A percentile compares a stretch with the other conserved stretches of the same genome.
Evolutionary conservation across 2,797 vertebrate genomes (phyloP).

Genomic region (Cyprinodon diabolis): DNA sequence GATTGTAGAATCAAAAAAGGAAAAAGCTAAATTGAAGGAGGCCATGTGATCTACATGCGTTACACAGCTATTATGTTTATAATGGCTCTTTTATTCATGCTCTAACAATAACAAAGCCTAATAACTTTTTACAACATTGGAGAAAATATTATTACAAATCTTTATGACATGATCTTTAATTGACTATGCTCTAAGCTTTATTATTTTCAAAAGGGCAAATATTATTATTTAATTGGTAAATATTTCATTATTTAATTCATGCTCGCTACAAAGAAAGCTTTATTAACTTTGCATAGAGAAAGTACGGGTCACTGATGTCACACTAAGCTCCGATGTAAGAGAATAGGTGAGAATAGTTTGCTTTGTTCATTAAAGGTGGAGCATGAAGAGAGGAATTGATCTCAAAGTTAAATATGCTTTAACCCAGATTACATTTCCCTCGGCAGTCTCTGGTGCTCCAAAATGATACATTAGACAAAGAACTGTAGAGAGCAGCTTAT

Average conservation of each 20-base stretch:
- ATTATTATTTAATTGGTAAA: too few relatives aligned
- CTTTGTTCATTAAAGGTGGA: neutral
- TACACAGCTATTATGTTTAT: neutral
- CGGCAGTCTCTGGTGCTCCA: too few relatives aligned
- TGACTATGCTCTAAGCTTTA: too few relatives aligned
- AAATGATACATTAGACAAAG: too few relatives aligned
- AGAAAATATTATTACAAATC: too few relatives aligned
- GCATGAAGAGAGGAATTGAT: neutral
- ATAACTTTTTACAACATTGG: neutral
- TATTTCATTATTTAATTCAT: too few relatives aligned
- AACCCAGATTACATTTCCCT: neutral
- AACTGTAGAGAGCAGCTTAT: too few relatives aligned
- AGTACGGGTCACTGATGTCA: neutral
- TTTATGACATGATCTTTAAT: too few relatives aligned
- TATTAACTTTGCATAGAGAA: neutral
- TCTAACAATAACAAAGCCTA: neutral
- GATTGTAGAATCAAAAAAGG: neutral
- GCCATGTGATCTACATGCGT: neutral
- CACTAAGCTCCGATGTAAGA: neutral
- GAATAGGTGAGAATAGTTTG: neutral
- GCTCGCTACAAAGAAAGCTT: too few relatives aligned
- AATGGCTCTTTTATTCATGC: neutral
- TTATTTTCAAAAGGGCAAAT: too few relatives aligned
- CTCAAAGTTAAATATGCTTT: neutral
- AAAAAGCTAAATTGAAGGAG: neutral